Percentiles rank a stretch among this genome's conserved stretches.
Conservation (phyloP, 2,888 invertebrate genomes). For the Drosophila greeni region DNA sequence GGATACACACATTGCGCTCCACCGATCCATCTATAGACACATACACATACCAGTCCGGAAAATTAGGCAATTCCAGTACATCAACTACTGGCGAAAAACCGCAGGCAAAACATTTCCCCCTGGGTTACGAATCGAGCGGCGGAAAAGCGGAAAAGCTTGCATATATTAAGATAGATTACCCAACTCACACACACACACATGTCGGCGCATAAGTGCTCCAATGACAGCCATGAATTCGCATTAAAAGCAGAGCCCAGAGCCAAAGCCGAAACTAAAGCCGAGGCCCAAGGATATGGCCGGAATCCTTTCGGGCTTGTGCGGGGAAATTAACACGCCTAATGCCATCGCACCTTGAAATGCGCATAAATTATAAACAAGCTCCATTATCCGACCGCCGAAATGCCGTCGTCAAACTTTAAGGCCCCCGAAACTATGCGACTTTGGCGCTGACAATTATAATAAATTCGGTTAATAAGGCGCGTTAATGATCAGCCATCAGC, state of each 20-base stretch:
- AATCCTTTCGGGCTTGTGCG: conserved; percentile 45
- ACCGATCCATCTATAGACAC: conserved; percentile 6
- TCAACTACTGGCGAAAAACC: conserved; percentile 31
- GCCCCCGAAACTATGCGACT: conserved; percentile 55
- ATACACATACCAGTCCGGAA: conserved; percentile 18
- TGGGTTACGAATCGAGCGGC: conserved; percentile 10
- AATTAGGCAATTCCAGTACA: conserved; percentile 37
- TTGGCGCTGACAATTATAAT: conserved; percentile 60
- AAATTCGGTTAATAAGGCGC: conserved; percentile 73
- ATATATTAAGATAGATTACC: conserved; percentile 72
- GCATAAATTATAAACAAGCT: conserved; percentile 68
- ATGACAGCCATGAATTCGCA: conserved; percentile 62
- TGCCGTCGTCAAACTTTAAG: conserved; percentile 48
- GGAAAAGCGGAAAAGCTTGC: conserved; percentile 40
- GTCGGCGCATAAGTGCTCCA: conserved; percentile 40
- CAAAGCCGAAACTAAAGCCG: conserved; percentile 22
- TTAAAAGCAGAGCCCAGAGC: conserved; percentile 47
- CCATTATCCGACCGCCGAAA: conserved; percentile 49
- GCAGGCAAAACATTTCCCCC: conserved; percentile 28
- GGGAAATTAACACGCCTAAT: conserved; percentile 64
- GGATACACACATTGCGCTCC: conserved; percentile 12
- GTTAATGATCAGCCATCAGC: conserved; percentile 69
- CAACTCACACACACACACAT: conserved; percentile 39
- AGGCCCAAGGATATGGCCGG: conserved; percentile 8
- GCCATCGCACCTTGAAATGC: conserved; percentile 58